Base-by-base conservation (phyloP, 2,113 vertebrate species). In the Malurus melanocephalus region DNA sequence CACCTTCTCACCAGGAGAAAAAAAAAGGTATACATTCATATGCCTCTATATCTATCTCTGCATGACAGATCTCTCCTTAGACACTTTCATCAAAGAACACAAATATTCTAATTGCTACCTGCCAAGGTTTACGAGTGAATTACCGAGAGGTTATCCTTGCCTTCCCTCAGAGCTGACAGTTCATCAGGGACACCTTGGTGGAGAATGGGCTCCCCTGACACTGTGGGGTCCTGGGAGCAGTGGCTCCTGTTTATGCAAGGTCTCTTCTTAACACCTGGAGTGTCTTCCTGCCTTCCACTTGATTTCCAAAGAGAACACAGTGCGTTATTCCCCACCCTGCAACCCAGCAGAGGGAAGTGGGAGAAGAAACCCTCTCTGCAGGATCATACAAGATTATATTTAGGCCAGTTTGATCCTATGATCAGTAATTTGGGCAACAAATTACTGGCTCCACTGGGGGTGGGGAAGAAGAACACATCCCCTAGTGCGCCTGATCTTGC, bases 161-260 rank as follows among this genome's bases (percentile, higher is more conserved):
- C n/a, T 38, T 67, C 30, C 23, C 30, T 72, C 66, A 35, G 46
- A 61, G n/a, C 18, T 56, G 55, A 27, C 23, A 35, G 42, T 27
- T 32, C 69, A 45, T 2, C 1, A 0, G 24, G 48, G 33, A 53
- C 2, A 3, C 11, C 32, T 33, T 0, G 0, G 35, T 0, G 0
- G 22, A 93, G 38, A 73, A 38, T 1, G 24, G 9, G n/a, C 13
- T 91, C 24, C 28, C 21, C 21, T 18, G 27, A 43, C 1, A 1
- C 64, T 43, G 7, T 1, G 2, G 33, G 21, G 10, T 77, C 64
- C 68, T 17, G 30, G 51, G 8, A 78, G 56, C 17, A 71, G 38
- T 0, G 2, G 26, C 26, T 80, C 33, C 49, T 33, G 38, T 8
- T 28, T 32, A 30, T 80, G 27, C 33, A 42, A 56, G 69, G 26